Evolutionary conservation across 2,113 vertebrate genomes (phyloP).

Genomic region (Nannobrachium achirus): DNA sequence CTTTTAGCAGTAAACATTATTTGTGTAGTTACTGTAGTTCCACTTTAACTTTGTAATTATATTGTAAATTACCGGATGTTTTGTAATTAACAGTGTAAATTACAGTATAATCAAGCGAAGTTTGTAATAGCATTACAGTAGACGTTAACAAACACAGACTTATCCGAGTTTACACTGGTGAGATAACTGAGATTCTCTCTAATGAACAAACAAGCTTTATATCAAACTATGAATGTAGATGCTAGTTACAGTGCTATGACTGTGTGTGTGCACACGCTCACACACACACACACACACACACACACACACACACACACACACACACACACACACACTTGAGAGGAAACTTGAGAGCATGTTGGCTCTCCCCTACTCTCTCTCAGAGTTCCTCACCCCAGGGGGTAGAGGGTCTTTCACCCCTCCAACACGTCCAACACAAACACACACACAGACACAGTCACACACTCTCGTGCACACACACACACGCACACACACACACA

Average conservation of each 20-base stretch:
- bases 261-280: neutral
- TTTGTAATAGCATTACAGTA: no score
- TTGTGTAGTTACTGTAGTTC: no score
- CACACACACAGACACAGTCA: constrained; percentile 58
- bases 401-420: constrained; percentile 62
- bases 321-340: constrained; percentile 51
- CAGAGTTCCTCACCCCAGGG: constrained; percentile 73
- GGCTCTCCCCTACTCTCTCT: constrained; percentile 68
- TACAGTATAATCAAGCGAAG: no score
- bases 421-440: constrained; percentile 78
- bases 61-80: no score
- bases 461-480: constrained; percentile 41
- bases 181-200: no score
- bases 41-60: no score
- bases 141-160: no score
- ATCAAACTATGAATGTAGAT: neutral
- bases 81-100: no score
- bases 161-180: no score
- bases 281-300: constrained; percentile 23
- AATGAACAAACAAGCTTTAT: no score
- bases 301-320: constrained; percentile 25
- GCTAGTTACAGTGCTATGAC: neutral
- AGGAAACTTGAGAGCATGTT: constrained; percentile 68
- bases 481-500: constrained; percentile 50
- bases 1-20: no score